Evolutionary conservation across 1,140 invertebrate species (phyloP), one percentile per base, ranked within the genome.

Genomic region (Oncopodura yosiiana): DNA sequence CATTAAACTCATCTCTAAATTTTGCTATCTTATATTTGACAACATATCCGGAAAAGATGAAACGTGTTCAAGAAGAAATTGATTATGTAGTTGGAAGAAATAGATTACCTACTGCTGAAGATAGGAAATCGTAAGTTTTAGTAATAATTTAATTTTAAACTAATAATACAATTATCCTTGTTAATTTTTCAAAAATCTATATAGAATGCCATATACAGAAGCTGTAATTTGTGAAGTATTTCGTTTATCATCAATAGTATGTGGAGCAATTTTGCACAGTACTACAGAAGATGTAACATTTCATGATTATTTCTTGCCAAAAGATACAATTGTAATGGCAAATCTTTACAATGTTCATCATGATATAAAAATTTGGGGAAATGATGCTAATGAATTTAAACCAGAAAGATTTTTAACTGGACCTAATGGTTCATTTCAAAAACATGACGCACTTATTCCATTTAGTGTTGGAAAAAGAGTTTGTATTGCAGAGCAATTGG

Each of bases 401-500:
- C 69, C 70, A 3, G 63, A 67, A n/a, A 46, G 66, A 27, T 66
- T 65, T 43, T 36, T 69, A 8, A 48, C 52, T 24, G 11, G 38
- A 8, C 48, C 60, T 18, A 54, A 54, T 8, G 66, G 63, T 34
- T 38, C 34, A 21, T 18, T 29, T 2, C 12, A 62, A 1, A 53
- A 59, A 30, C 26, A 66, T 30, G 54, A 62, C 14, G 37, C 65
- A 8, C 49, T 49, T 12, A 34, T 67, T 12, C 37, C 61, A 1
- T 61, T 63, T 24, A 64, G 59, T 72, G 46, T 63, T 81, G 79
- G 79, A 8, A 77, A 74, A 65, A 68, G 80, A 66, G 73, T 76
- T 38, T 82, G 80, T 56, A 57, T 78, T 1, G 81, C 79, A n/a
- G 80, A 82, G 65, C 64, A 66, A 37, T 55, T 82, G 16, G 80